Base-by-base conservation (phyloP, 1,140 invertebrate species). In the Brachionus rotundiformis region DNA sequence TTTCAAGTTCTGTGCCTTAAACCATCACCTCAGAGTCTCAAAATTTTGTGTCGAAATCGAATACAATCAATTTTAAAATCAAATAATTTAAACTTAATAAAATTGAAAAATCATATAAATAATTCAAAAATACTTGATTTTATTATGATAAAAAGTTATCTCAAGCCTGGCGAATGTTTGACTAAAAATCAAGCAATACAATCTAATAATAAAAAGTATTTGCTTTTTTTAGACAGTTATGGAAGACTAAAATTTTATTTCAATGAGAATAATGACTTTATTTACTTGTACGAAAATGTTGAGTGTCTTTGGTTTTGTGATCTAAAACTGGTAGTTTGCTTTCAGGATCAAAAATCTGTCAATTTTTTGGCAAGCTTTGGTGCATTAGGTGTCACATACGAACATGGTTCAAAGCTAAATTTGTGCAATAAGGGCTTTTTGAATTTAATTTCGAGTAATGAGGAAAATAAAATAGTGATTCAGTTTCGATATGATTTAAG, bases 281-380 rank as follows among this genome's bases (percentile, higher is more conserved):
- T 61, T 27, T 79, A 25, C 41, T 59, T 79, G 19, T 63, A 79
- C 29, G 59, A 79, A 6, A 63, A 63, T 11, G 76, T 79, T 25
- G 47, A 79, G 16, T 59, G 76, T 16, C 29, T 79, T 2, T 79
- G 76, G 76, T 79, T 79, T 16, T 59, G 36, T 79, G 76, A 79
- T 19, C 25, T 73, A 25, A 73, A 73, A 44, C 31, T 79, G 16
- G 76, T 54, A 16, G 31, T 59, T 79, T 79, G 76, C 13, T 79
- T 63, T 36, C 6, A 54, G 13, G 47, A 79, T 59, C 11, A 59
- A 10, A 23, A 11, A 59, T 79, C 47, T 31, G 5, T 7, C 3
- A 54, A 63, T 79, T 79, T 79, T 63, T 31, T 73, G 19, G 47
- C 33, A 19, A 63, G 33, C 19, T 79, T 79, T 54, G 16, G 6